Evolutionary conservation across 1,140 invertebrate genomes (phyloP), one percentile per base, ranked within the genome.

Genomic region (Eurosta solidaginis): DNA sequence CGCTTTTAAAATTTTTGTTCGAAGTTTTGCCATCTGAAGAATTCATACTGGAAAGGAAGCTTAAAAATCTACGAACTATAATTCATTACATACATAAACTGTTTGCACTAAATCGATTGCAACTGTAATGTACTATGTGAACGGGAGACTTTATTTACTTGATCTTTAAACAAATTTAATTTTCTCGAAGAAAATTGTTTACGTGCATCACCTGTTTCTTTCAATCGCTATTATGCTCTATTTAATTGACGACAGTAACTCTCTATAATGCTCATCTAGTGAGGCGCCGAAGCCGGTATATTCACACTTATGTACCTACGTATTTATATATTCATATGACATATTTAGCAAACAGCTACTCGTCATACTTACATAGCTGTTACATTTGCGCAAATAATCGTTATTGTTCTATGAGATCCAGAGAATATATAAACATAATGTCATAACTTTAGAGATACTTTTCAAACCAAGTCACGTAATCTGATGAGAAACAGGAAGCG

Each of bases 401-500:
- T 68, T 29, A 68, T 68, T 33, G 22, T n/a, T 22, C 17, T 33
- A 40, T 22, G 17, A 33, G 1, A 68, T 68, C 36, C 59, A 40
- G n/a, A n/a, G n/a, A n/a, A n/a, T 68, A 68, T 68, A 40, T 40
- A 68, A 36, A 33, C 27, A 10, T 17, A 68, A 68, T 68, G 59
- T 68, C 59, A 68, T 68, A 68, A 68, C 59, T 9, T 33, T 29
- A 68, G 1, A n/a, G 9, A 17, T 25, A 54, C 14, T 68, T 20
- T 36, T 40, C n/a, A 17, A 68, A 68, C 9, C 59, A 68, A 40
- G 59, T 68, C 59, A 68, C 59, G 59, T 42, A 36, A 5, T 5
- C n/a, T 20, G 59, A 68, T 42, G 59, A 68, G 59, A 40, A 36
- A 68, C 36, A 68, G 59, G 59, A 68, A 68, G n/a, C 17, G 33